These are phyloP conservation scores for Trissoscelio sp. DNA, from an alignment of 2,888 invertebrate genomes.

Conservation along the genomic window DNA sequence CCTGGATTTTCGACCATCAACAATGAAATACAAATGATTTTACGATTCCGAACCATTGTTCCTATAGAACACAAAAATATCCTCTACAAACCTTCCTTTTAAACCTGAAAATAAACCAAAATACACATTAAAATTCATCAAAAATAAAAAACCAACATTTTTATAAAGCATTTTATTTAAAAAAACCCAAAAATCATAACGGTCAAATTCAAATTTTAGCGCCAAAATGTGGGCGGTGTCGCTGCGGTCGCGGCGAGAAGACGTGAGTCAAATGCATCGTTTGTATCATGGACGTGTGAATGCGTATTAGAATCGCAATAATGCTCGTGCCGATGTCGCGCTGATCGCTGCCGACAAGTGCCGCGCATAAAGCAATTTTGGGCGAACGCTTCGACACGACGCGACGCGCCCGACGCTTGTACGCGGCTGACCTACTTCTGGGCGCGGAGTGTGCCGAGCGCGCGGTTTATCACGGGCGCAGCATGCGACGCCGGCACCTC, in stretches of 20 bases:
- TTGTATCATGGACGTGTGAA: slow-evolving; percentile 72
- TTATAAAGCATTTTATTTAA: background rate
- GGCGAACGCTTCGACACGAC: slow-evolving; percentile 35
- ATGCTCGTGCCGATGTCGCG: slow-evolving; percentile 71
- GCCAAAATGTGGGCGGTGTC: slow-evolving; percentile 62
- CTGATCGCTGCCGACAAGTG: slow-evolving; percentile 23
- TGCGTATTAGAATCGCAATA: slow-evolving; percentile 76
- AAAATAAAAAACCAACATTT: no score
- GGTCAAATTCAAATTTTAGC: slow-evolving; percentile 26
- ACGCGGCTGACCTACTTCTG: slow-evolving; percentile 59
- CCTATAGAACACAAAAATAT: background rate
- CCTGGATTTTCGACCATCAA: background rate
- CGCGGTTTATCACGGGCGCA: slow-evolving; percentile 45
- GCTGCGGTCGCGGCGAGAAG: slow-evolving; percentile 72
- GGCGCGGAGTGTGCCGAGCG: slow-evolving; percentile 8
- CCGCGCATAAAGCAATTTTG: slow-evolving; percentile 13
- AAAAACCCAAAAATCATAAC: background rate
- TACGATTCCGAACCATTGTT: background rate
- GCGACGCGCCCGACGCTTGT: slow-evolving; percentile 24
- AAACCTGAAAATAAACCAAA: no score
- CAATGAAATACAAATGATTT: slow-evolving; percentile 1
- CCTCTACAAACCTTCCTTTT: background rate
- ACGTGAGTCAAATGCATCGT: slow-evolving; percentile 81
- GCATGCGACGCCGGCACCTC: slow-evolving; percentile 50
- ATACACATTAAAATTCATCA: background rate